Conservation (phyloP, 2,113 vertebrate genomes). For the Cyanistes caeruleus region DNA sequence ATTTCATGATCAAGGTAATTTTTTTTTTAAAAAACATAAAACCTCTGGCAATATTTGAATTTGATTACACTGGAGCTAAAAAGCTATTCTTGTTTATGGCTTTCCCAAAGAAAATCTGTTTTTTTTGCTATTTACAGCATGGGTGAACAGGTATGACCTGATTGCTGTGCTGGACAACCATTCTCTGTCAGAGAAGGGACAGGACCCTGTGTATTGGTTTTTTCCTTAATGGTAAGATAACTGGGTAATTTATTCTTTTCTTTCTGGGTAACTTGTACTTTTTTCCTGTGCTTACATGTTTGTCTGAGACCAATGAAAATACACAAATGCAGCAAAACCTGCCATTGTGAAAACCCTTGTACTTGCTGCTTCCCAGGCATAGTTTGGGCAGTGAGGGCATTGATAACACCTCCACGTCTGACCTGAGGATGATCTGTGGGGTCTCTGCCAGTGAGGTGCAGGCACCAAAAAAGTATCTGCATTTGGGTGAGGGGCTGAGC, state of each 20-base stretch:
- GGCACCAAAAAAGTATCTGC: neutral
- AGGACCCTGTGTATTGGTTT: neutral
- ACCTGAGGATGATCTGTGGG: neutral
- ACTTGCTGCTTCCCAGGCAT: neutral
- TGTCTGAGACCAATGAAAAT: neutral
- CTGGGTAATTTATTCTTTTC: neutral
- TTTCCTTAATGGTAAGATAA: neutral
- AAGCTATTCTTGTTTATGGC: neutral
- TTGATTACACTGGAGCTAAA: neutral
- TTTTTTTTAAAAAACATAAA: neutral
- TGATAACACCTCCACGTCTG: neutral
- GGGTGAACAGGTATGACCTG: neutral
- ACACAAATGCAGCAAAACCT: neutral
- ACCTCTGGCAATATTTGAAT: neutral
- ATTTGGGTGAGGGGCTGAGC: neutral
- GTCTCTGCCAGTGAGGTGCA: neutral
- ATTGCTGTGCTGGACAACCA: neutral
- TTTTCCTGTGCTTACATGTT: neutral
- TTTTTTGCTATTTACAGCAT: neutral
- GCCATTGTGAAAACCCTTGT: accelerated
- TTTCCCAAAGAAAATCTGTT: neutral
- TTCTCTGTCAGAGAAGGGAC: neutral
- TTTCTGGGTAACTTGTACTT: neutral
- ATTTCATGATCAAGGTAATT: neutral
- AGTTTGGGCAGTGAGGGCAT: neutral